phyloP scores from a whole-genome alignment of 2,113 vertebrate species.

The Rhineura floridana region DNA sequence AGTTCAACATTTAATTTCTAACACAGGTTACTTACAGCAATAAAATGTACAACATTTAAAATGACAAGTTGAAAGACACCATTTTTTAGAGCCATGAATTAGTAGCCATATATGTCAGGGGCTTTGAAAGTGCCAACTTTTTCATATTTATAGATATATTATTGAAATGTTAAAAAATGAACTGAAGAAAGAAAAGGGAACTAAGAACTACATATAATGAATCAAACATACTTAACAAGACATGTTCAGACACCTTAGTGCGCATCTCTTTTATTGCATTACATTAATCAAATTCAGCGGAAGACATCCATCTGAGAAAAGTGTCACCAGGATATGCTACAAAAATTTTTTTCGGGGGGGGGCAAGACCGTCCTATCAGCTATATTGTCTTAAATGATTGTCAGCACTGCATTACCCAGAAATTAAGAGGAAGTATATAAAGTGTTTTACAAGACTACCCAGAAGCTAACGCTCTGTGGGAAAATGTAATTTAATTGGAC shows the following conservation, averaged over 20 bases:
- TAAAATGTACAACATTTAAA: conserved; percentile 82
- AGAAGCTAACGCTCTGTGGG: conserved; percentile 77
- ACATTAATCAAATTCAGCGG: conserved; percentile 89
- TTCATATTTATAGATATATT: conserved; percentile 94
- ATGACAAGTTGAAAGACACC: conserved; percentile 83
- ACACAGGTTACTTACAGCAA: conserved; percentile 83
- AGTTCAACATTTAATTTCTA: conserved; percentile 85
- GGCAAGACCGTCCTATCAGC: conserved; percentile 82
- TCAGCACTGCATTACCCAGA: conserved; percentile 86
- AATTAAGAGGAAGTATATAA: conserved; percentile 90
- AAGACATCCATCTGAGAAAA: conserved; percentile 82
- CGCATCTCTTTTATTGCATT: conserved; percentile 89
- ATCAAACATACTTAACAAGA: conserved; percentile 89
- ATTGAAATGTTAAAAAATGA: conserved; percentile 91
- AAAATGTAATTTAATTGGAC: conserved; percentile 88
- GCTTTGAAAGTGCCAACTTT: conserved; percentile 86
- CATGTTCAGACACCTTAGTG: conserved; percentile 86
- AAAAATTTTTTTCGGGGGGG: conserved; percentile 79
- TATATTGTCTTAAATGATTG: conserved; percentile 85
- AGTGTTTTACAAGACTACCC: conserved; percentile 73
- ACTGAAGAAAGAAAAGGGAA: conserved; percentile 81
- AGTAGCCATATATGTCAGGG: conserved; percentile 84
- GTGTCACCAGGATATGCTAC: conserved; percentile 83
- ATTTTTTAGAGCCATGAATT: conserved; percentile 85
- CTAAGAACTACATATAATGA: conserved; percentile 86